Evolutionary conservation across 2,888 invertebrate species (phyloP), one percentile per base, ranked within the genome.

Genomic region (Melipona beecheii): DNA sequence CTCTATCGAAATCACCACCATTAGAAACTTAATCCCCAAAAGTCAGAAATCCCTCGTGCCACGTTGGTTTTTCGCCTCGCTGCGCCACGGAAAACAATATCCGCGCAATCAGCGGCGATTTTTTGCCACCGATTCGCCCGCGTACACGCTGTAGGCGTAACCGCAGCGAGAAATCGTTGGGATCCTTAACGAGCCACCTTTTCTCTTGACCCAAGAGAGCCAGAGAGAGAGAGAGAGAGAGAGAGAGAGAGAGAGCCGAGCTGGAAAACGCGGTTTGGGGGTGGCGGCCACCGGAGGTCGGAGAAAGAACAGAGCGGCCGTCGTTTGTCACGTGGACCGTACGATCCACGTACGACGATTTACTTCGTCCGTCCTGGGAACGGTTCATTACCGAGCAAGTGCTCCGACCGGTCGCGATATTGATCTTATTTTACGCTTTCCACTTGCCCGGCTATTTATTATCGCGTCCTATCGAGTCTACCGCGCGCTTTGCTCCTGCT

Each of bases 321-420:
- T 84, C 88, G 85, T 86, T 88, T 88, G 86, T 88, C 78, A 88
- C 78, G 70, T 65, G 76, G 75, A 71, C 60, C 76, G 75, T 75
- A 86, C 83, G 82, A 86, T 81, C 81, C 75, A 81, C 79, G 82
- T 86, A 81, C 82, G 70, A 81, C 90, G 90, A 91, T 91, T 91
- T 91, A 90, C 89, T 87, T 78, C 81, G 79, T 75, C 76, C 87
- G 88, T 83, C 68, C 72, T 75, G 90, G 83, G 84, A 90, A 86
- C 89, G 86, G 86, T 87, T 91, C 89, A 88, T 91, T 87, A 86
- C 78, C 81, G 81, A 43, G 66, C 80, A 82, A 87, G 76, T 84
- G 78, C 79, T 76, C 81, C 24, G 84, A 60, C 68, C 60, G 49
- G 75, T 65, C 82, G 79, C 77, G 82, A 84, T 82, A 86, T 86